Evolutionary conservation across 2,113 vertebrate species (phyloP), one percentile per base, ranked within the genome.

Genomic region (Manacus vitellinus): DNA sequence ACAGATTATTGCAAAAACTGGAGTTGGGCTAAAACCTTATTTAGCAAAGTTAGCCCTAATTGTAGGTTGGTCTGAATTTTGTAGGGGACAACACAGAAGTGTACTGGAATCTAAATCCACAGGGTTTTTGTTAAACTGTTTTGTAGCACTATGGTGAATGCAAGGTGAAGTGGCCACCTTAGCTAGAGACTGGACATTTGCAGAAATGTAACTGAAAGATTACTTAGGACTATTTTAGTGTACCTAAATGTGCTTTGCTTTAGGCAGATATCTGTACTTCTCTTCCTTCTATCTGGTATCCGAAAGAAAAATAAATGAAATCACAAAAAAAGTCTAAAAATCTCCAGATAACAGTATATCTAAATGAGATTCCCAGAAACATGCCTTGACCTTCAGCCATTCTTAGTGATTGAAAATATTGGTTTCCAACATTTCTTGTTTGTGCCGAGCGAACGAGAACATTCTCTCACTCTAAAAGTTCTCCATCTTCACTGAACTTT

Each of bases 331-430:
- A 1, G 33, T 41, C 66, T 79, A 78, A 90, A 94, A 95, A 82
- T 80, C 63, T 88, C 63, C 51, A 0, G 12, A 83, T 95, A 93
- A 61, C 74, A 70, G 70, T 70, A 19, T 92, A 91, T 90, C 91
- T 92, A 95, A 92, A 94, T 55, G 54, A 85, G 68, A 85, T 80
- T 80, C 78, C 84, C 33, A 8, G 95, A 92, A 85, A 71, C 23
- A n/a, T 51, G 31, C 37, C 74, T 58, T 89, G 76, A 95, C 93
- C 83, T 97, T 79, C 86, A 94, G 62, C 59, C 77, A 52, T 73
- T 93, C 44, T 79, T 72, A 46, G 46, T 67, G 81, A 75, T 54
- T 72, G 80, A 51, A 84, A 85, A 66, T 76, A n/a, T 2, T 92
- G 84, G 39, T 72, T 93, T 74, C 59, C 77, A 74, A 16, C 39